Conservation (phyloP, 2,888 invertebrate genomes). For the Ptilodon capucinus region DNA sequence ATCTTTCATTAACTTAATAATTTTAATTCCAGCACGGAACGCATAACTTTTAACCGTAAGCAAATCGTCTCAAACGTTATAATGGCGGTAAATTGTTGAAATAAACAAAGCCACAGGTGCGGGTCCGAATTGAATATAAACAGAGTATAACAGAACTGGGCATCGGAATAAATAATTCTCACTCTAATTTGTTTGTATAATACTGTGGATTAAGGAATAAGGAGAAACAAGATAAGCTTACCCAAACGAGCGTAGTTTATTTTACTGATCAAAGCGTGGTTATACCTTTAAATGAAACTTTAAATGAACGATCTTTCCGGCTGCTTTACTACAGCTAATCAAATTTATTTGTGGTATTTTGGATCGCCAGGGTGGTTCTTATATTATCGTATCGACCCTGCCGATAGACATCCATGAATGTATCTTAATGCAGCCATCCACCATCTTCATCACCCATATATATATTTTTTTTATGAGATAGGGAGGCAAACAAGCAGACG, state of each 20-base stretch:
- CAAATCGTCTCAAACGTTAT: slow-evolving; percentile 48
- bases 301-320: no score
- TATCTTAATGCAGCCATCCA: no score
- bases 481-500: no score
- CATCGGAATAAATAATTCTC: slow-evolving; percentile 58
- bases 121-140: slow-evolving; percentile 58
- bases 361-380: no score
- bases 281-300: no score
- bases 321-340: no score
- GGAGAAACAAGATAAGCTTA: slow-evolving; percentile 3
- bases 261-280: no score
- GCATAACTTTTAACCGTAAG: slow-evolving; percentile 38
- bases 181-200: slow-evolving; percentile 48
- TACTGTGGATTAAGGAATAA: slow-evolving; percentile 19
- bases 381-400: no score
- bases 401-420: no score
- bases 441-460: no score
- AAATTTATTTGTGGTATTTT: no score
- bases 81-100: slow-evolving; percentile 48
- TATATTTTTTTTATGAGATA: no score
- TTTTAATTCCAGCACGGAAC: slow-evolving; percentile 5
- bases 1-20: slow-evolving; percentile 7
- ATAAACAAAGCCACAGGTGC: slow-evolving; percentile 76
- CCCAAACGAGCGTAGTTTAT: background rate
- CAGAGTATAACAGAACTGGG: slow-evolving; percentile 38